Base-by-base conservation (phyloP, 2,113 vertebrate species). In the Myiopsitta monachus region DNA sequence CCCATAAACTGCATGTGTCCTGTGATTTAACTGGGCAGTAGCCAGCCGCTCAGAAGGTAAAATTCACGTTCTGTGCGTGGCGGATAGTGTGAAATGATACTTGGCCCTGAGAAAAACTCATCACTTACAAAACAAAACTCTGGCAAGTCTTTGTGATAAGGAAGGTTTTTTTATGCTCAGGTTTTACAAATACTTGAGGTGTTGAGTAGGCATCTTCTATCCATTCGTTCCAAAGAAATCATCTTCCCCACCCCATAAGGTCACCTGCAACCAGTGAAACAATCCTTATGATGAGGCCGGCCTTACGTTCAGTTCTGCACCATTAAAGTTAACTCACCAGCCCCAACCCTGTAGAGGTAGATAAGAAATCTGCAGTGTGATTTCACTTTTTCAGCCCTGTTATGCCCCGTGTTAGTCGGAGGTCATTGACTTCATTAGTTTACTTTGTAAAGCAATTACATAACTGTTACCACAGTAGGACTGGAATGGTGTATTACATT, bases 351-450 rank as follows among this genome's bases (percentile, higher is more conserved):
- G 28, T 30, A 83, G 79, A 70, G n/a, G 36, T 0, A 84, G 88
- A 33, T 52, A 31, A 41, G 70, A 62, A 90, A 87, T 90, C 69
- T 66, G 14, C 33, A 14, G 26, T 28, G 73, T 16, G 12, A 66
- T 67, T 91, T 86, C 26, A 23, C 57, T 61, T 92, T 33, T 92
- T 49, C 69, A 72, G 59, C 47, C 46, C 75, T 89, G 75, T 86
- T 96, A n/a, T 87, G 92, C 68, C 69, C 57, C 44, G 3, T n/a
- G n/a, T n/a, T n/a, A n/a, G n/a, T 95, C 85, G 94, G 94, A 96
- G 86, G 86, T 96, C 95, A 90, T 96, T 97, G 93, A 92, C 86
- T 96, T 94, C 81, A 94, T 97, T 96, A 94, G 95, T 96, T 97
- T 96, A 94, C 93, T 84, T 84, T 89, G 92, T 94, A 94, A 92